Evolutionary conservation across 2,113 vertebrate species (phyloP).

Genomic region (Tympanuchus pallidicinctus): DNA sequence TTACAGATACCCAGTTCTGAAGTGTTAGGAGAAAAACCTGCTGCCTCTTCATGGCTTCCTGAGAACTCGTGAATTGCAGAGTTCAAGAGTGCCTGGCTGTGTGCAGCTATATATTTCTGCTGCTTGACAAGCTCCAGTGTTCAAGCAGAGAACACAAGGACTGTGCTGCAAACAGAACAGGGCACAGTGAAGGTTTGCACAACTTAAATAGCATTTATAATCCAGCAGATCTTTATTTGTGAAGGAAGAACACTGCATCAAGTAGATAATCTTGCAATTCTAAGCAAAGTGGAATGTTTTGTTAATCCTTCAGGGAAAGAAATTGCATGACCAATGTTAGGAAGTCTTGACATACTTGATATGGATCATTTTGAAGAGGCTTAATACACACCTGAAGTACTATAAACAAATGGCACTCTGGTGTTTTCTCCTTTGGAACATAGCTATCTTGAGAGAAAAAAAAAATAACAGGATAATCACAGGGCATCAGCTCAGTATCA

Average conservation of each 20-base stretch:
- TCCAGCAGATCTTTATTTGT: neutral
- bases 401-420: neutral
- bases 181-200: neutral
- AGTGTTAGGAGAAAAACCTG: neutral
- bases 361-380: neutral
- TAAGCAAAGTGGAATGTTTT: neutral
- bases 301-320: neutral
- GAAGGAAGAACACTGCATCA: neutral
- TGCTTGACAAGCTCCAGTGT: neutral
- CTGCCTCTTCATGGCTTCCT: neutral
- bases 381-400: neutral
- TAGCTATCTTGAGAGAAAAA: neutral
- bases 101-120: neutral
- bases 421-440: neutral
- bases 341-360: neutral
- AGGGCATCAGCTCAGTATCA: neutral
- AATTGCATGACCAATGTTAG: neutral
- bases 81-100: neutral
- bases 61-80: neutral
- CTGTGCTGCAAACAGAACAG: neutral
- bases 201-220: neutral
- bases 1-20: neutral
- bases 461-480: neutral
- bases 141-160: neutral
- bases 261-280: neutral